Base-by-base conservation (phyloP, 2,888 invertebrate genomes). In the Rhogogaster chlorosoma region DNA sequence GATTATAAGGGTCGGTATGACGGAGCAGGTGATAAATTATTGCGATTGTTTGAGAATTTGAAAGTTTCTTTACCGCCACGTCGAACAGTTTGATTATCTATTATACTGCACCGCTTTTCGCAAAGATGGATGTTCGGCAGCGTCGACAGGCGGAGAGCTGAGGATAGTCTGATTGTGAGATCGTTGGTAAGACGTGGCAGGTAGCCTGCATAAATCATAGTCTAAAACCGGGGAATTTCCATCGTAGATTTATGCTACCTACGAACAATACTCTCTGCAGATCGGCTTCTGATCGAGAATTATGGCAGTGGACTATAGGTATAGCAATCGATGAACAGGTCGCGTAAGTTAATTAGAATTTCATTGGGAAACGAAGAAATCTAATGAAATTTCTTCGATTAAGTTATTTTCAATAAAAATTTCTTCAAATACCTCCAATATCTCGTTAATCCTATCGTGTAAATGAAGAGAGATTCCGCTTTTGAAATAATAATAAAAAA, bases 181-280 rank as follows among this genome's bases (percentile, higher is more conserved):
- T 29, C 36, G 75, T 38, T 38, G 45, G 26, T 53, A 32, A 77
- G 75, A 36, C 15, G 77, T 32, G 67, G 29, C 22, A 67, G 64
- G 26, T 75, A 38, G 38, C 73, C 73, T 45, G 73, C 38, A 75
- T 75, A 75, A 75, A 75, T 75, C 75, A 75, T 75, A 45, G 75
- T 45, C 75, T 45, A 10, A 75, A n/a, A 38, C 36, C 45, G 61
- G 26, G 61, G 26, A 6, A 75, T 75, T 75, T 75, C 26, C 42
- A 75, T 45, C 38, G n/a, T 75, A 45, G 75, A 75, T 75, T 73
- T 12, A 45, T 9, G 75, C 7, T 22, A 45, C 22, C 9, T 73
- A 15, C 26, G 12, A 75, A 75, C 45, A 45, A 75, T 75, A 75
- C 45, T 45, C 12, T 75, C 75, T 38, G 75, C 45, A 70, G 32